Percentiles rank a stretch among this genome's conserved stretches.
Evolutionary conservation across 2,888 invertebrate genomes (phyloP).

Genomic region (Troilus luridus): DNA sequence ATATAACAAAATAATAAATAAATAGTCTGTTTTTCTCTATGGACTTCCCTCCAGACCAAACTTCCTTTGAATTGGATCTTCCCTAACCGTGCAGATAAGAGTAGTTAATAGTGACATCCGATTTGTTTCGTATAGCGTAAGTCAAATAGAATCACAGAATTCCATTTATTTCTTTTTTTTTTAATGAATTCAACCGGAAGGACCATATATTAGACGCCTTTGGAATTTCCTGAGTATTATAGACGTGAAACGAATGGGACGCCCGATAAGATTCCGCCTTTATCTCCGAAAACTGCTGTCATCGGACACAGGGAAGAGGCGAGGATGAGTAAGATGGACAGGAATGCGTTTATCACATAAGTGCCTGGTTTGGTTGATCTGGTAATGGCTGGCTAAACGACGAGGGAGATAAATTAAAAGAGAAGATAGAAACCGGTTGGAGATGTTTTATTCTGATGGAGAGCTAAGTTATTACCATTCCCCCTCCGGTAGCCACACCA

Average conservation of each 20-base stretch:
- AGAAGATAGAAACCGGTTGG: constrained; percentile 28
- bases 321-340: constrained; percentile 25
- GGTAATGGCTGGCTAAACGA: constrained; percentile 36
- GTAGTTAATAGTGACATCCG: not conserved
- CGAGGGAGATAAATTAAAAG: constrained; percentile 22
- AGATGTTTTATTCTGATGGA: constrained; percentile 42
- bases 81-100: too few species aligned
- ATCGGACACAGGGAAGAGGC: not conserved
- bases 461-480: constrained; percentile 31
- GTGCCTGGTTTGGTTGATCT: constrained; percentile 32
- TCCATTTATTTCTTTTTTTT: not conserved
- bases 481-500: constrained; percentile 27
- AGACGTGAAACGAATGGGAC: constrained; percentile 7
- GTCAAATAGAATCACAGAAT: not conserved
- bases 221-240: not conserved
- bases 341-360: constrained; percentile 30
- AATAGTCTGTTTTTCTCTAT: too few species aligned
- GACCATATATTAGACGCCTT: not conserved
- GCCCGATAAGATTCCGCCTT: not conserved
- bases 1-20: too few species aligned
- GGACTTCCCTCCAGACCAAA: too few species aligned
- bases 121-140: not conserved
- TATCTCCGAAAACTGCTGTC: constrained; percentile 14
- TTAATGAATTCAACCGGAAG: not conserved
- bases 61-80: too few species aligned